Evolutionary conservation across 2,888 invertebrate species (phyloP).

Genomic region (Hipparchia sbordonii): DNA sequence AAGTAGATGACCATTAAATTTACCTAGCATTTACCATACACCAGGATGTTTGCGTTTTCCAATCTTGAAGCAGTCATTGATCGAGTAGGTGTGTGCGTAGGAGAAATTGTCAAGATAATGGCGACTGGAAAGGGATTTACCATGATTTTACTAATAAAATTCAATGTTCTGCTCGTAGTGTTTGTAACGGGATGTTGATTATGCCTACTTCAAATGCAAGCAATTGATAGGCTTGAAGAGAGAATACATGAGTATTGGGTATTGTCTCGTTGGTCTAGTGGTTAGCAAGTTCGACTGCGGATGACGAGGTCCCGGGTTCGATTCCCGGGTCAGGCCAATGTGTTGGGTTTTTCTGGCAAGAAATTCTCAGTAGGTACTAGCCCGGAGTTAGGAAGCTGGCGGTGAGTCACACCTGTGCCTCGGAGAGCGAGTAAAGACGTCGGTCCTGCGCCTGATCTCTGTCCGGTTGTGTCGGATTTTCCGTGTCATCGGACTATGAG

Average conservation of each 20-base stretch:
- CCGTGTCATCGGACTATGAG: no score
- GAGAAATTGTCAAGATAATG: conserved; percentile 29
- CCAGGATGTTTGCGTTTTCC: conserved; percentile 21
- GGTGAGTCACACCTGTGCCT: no score
- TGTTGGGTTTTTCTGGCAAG: no score
- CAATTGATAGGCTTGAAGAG: background rate
- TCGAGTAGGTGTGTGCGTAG: conserved; percentile 29
- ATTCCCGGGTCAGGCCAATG: no score
- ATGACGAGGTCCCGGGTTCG: no score
- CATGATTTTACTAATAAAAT: conserved; percentile 18
- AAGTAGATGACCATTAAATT: conserved; percentile 7
- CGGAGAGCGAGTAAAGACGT: no score
- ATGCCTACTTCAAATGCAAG: background rate
- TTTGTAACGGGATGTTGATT: conserved; percentile 15
- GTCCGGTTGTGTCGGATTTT: no score
- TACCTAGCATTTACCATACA: conserved; percentile 14
- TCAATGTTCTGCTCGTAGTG: conserved; percentile 13
- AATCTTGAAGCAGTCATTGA: conserved; percentile 24
- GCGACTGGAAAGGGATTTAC: conserved; percentile 20
- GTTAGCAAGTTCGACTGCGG: no score
- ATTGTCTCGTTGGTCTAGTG: background rate
- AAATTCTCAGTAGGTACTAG: no score
- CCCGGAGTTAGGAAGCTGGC: no score
- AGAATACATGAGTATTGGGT: background rate
- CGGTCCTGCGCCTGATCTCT: no score